Conservation (phyloP, 2,113 vertebrate species). For the Probosciger aterrimus region DNA sequence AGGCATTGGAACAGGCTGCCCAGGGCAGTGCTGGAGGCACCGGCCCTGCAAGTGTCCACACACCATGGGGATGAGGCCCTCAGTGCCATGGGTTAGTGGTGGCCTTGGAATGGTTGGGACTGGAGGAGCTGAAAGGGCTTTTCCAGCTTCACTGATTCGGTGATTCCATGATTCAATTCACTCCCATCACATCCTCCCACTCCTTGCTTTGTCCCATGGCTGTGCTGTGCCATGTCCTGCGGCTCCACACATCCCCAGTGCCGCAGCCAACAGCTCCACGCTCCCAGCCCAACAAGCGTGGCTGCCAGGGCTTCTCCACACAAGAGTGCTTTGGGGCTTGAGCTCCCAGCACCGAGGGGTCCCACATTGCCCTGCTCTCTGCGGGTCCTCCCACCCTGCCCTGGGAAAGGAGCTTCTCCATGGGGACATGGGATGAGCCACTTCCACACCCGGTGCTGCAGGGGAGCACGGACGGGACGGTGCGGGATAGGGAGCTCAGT, state of each 20-base stretch:
- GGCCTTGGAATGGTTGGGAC: too few species aligned
- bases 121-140: not conserved
- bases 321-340: not conserved
- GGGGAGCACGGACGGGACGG: not conserved
- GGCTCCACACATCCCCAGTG: fast-evolving
- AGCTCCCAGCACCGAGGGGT: not conserved
- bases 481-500: fast-evolving
- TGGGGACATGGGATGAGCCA: fast-evolving
- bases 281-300: fast-evolving
- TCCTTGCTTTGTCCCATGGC: not conserved
- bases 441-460: not conserved
- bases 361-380: fast-evolving
- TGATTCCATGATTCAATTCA: not conserved
- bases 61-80: too few species aligned
- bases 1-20: not conserved
- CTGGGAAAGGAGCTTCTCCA: not conserved
- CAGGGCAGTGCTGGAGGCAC: not conserved
- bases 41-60: too few species aligned
- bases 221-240: fast-evolving
- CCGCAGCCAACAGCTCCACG: not conserved
- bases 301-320: not conserved
- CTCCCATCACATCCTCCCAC: not conserved
- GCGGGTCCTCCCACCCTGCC: not conserved
- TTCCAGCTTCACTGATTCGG: not conserved
- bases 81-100: not conserved